Evolutionary conservation across 2,888 invertebrate species (phyloP).

Genomic region (Oegoconia quadripuncta): DNA sequence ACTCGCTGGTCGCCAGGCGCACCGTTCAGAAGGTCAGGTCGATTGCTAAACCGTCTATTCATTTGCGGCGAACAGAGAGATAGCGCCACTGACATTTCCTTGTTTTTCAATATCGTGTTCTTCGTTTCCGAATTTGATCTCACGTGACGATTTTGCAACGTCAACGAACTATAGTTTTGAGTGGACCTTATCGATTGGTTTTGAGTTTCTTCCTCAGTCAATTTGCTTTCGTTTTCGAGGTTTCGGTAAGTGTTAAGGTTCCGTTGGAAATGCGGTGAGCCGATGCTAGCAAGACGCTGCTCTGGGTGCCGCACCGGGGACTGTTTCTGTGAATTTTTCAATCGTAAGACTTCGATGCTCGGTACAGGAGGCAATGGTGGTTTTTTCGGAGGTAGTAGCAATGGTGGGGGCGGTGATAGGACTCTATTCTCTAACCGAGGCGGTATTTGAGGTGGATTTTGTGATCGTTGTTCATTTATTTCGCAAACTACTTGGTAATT

Average conservation of each 20-base stretch:
- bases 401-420: constrained; percentile 70
- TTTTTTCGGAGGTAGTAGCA: constrained; percentile 83
- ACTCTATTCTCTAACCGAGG: constrained; percentile 62
- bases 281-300: constrained; percentile 80
- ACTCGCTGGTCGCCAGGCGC: constrained; percentile 56
- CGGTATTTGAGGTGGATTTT: constrained; percentile 76
- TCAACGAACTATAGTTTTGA: constrained; percentile 62
- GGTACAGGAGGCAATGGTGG: constrained; percentile 86
- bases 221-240: constrained; percentile 71
- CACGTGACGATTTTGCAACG: constrained; percentile 64
- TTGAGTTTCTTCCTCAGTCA: constrained; percentile 53
- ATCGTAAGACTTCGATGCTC: constrained; percentile 79
- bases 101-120: constrained; percentile 67
- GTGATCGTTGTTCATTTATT: constrained; percentile 55
- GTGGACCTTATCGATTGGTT: constrained; percentile 37
- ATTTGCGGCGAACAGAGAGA: constrained; percentile 78
- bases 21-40: constrained; percentile 65
- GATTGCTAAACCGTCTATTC: constrained; percentile 69
- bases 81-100: constrained; percentile 60
- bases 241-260: constrained; percentile 79
- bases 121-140: constrained; percentile 72
- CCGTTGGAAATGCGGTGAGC: constrained; percentile 81
- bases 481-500: constrained; percentile 70
- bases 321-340: constrained; percentile 73
- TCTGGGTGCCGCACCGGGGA: constrained; percentile 65